Percentiles rank a stretch among this genome's conserved stretches.
phyloP scores from a whole-genome alignment of 53 echinoderm and acorn worm genomes.

The Crossaster papposus region DNA sequence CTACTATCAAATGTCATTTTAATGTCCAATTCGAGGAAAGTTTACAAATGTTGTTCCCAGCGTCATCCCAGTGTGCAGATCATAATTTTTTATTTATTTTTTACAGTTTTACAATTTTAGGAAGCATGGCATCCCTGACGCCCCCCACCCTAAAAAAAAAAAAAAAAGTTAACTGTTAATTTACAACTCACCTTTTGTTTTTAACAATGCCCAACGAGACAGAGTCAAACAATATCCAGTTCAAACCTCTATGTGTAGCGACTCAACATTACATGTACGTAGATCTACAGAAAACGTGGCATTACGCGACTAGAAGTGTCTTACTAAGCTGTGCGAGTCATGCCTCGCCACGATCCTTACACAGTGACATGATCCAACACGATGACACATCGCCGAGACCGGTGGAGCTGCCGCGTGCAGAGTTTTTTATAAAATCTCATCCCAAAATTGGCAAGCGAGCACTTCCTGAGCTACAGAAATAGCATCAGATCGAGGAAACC shows the following conservation, averaged over 20 bases:
- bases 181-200: background rate
- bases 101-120: no score
- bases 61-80: no score
- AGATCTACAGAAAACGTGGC: no score
- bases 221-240: no score
- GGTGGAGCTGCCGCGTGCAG: background rate
- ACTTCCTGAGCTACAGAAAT: conserved; percentile 41
- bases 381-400: background rate
- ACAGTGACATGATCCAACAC: background rate
- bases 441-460: background rate
- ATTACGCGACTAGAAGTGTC: no score
- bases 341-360: no score
- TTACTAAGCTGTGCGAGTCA: no score
- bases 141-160: background rate
- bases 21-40: background rate
- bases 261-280: no score
- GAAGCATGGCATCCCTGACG: background rate
- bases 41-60: no score
- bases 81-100: no score
- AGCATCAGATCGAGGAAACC: conserved; percentile 22
- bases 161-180: background rate
- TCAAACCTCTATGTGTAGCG: no score
- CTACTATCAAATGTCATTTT: no score
- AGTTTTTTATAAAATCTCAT: background rate
- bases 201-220: background rate